phyloP scores from a whole-genome alignment of 2,113 vertebrate species.

The Dasyornis broadbenti region DNA sequence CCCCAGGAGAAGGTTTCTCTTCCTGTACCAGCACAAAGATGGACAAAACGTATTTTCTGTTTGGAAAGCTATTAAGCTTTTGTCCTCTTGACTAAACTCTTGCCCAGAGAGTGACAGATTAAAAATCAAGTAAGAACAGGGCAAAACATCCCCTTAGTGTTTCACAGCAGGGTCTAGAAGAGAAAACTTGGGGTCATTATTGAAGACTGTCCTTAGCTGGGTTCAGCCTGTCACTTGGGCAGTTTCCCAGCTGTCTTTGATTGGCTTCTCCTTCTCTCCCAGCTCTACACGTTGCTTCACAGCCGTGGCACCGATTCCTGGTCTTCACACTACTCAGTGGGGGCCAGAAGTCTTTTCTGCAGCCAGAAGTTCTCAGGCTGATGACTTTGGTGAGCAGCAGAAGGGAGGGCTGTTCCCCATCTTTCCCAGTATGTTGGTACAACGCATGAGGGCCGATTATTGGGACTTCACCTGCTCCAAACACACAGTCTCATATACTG shows the following conservation, averaged over 20 bases:
- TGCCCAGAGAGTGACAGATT: not conserved
- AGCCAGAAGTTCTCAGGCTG: conserved; percentile 82
- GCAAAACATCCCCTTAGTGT: not conserved
- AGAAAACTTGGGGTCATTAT: not conserved
- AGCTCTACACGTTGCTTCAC: conserved; percentile 80
- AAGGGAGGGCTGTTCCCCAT: not conserved
- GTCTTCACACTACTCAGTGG: conserved; percentile 78
- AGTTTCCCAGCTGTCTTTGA: not conserved
- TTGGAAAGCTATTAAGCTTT: not conserved
- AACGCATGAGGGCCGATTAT: not conserved
- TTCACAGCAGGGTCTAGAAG: not conserved
- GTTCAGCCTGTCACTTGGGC: not conserved
- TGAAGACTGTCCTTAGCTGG: not conserved
- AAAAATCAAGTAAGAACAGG: not conserved
- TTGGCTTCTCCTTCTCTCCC: conserved; percentile 10
- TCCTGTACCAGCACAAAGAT: not conserved
- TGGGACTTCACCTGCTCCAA: not conserved
- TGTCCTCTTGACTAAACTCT: not conserved
- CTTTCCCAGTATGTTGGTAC: not conserved
- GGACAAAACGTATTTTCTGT: conserved; percentile 1
- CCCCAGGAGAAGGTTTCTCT: not conserved
- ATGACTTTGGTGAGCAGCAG: conserved; percentile 80
- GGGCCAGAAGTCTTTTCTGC: conserved; percentile 75
- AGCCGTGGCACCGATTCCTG: conserved; percentile 89
- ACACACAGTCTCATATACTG: not conserved